Evolutionary conservation across 1,140 invertebrate genomes (phyloP), one percentile per base, ranked within the genome.

Genomic region (Heliconius congener): DNA sequence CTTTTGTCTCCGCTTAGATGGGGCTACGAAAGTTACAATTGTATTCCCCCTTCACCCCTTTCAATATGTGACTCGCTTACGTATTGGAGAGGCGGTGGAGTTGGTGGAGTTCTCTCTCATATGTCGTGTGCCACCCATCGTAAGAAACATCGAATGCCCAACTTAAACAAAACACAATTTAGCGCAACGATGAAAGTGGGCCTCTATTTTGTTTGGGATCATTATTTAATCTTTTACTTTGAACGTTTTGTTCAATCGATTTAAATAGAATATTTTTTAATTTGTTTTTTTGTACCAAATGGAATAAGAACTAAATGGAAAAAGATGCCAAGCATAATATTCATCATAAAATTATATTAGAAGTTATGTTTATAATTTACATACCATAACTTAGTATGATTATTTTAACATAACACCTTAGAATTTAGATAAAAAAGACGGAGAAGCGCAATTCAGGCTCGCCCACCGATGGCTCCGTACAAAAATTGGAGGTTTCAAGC

Each of bases 21-120:
- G 88, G 82, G 87, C 87, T 85, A 88, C 85, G 86, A 93, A 94
- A 94, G 91, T 94, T 94, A 93, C 93, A 93, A 94, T 94, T 94
- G 93, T 94, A 89, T 93, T 92, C 91, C 87, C 90, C 91, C 91
- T 90, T 82, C 80, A 81, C 92, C 92, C 89, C 91, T 87, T 94
- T 93, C 93, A 94, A 94, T 94, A 94, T 94, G 93, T 94, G 92
- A 94, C 91, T 91, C 92, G 93, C 87, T 94, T 94, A 94, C 93
- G 93, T 94, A 94, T 94, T 91, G 90, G 91, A 90, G 90, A 93
- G 84, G 91, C 91, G 91, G 87, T 82, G 87, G 89, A 92, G 91
- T 93, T 94, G 91, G 87, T 82, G 87, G 89, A 92, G 91, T 93
- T 94, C 89, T 88, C 88, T 93, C 91, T 93, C 92, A 93, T 92